Evolutionary conservation across 2,888 invertebrate species (phyloP).

Genomic region (Cybosia mesomella): DNA sequence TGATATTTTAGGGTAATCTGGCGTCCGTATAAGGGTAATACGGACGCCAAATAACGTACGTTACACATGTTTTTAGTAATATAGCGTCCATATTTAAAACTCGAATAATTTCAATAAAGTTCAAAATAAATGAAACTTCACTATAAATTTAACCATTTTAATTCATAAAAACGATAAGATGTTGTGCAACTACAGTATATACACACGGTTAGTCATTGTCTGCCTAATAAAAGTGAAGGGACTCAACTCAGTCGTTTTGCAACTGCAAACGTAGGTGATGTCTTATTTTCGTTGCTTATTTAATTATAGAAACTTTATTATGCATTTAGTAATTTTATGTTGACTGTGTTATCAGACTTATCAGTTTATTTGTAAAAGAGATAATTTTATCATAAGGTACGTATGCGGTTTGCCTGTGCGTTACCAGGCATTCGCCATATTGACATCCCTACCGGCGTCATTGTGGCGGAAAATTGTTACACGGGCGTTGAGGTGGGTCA

Average conservation of each 20-base stretch:
- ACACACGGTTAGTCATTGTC: constrained; percentile 47
- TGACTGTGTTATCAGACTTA: constrained; percentile 50
- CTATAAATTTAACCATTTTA: no score
- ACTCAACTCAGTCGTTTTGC: constrained; percentile 41
- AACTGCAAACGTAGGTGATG: constrained; percentile 39
- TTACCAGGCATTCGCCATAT: constrained; percentile 21
- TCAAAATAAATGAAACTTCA: no score
- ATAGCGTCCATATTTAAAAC: no score
- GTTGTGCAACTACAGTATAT: constrained; percentile 39
- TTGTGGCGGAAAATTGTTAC: no score
- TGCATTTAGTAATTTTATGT: constrained; percentile 34
- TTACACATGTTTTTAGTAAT: no score
- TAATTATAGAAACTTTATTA: constrained; percentile 36
- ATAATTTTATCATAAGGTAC: constrained; percentile 43
- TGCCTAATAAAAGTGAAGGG: constrained; percentile 56
- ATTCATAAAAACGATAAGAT: constrained; percentile 32
- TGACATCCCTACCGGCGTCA: no score
- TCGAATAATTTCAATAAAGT: no score
- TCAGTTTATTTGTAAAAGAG: constrained; percentile 43
- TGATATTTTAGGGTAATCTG: no score
- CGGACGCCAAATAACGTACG: no score
- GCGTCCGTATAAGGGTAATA: no score
- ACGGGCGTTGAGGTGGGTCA: no score
- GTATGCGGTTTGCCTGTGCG: constrained; percentile 28
- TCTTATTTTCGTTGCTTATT: constrained; percentile 22